phyloP scores from a whole-genome alignment of 2,888 invertebrate species.

The Eueremaeus valkanovi region DNA sequence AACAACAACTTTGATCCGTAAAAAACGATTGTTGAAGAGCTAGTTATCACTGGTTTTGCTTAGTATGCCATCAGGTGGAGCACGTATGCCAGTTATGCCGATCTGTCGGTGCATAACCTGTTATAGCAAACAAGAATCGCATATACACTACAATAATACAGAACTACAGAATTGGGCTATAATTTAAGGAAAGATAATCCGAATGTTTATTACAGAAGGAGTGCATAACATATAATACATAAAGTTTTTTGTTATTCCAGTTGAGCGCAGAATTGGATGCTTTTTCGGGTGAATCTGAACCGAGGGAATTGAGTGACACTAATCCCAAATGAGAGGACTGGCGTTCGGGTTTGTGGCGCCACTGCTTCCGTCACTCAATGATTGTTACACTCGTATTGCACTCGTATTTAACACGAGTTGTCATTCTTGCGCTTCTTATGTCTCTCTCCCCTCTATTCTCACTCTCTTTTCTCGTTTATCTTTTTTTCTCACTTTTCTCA shows the following conservation, averaged over 20 bases:
- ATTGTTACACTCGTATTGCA: constrained; percentile 24
- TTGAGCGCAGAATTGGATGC: not conserved
- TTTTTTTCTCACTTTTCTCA: not conserved
- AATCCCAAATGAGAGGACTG: constrained; percentile 5
- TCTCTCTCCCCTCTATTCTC: not conserved
- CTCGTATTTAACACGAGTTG: constrained; percentile 18
- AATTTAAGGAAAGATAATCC: not conserved
- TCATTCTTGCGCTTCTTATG: constrained; percentile 15
- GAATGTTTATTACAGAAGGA: not conserved
- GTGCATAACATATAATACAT: not conserved
- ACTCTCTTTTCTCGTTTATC: not conserved
- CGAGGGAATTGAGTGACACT: constrained; percentile 26
- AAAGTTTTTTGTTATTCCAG: not conserved
- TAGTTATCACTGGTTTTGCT: not conserved
- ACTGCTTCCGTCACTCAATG: constrained; percentile 24
- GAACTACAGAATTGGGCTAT: not conserved
- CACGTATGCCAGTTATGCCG: not conserved
- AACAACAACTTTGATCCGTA: constrained; percentile 10
- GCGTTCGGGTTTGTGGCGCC: not conserved
- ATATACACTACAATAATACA: not conserved
- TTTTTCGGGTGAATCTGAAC: constrained; percentile 3
- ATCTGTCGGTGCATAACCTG: not conserved
- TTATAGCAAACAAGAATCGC: not conserved
- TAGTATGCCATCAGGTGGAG: constrained; percentile 10
- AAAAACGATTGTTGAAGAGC: constrained; percentile 3